phyloP scores from a whole-genome alignment of 2,888 invertebrate genomes.

The Ligdia adustata region DNA sequence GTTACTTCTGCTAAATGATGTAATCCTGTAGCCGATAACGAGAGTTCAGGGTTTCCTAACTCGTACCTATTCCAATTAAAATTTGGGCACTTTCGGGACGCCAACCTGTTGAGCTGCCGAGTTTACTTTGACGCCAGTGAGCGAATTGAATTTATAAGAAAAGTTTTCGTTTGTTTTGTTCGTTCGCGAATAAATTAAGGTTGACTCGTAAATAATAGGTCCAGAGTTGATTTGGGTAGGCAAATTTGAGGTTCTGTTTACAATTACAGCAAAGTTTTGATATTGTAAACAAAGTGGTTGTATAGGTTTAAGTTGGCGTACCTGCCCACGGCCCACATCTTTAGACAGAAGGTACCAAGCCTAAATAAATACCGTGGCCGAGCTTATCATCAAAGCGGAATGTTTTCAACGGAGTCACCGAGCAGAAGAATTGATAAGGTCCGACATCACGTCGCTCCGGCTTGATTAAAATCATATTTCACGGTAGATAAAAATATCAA shows the following conservation, averaged over 20 bases:
- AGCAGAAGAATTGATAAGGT: slow-evolving; percentile 38
- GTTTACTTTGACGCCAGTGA: slow-evolving; percentile 34
- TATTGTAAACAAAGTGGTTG: slow-evolving; percentile 6
- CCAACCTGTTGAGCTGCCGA: slow-evolving; percentile 57
- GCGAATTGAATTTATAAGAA: slow-evolving; percentile 40
- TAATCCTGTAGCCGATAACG: background rate
- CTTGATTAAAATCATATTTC: slow-evolving; percentile 31
- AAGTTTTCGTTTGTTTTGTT: slow-evolving; percentile 33
- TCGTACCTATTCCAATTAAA: slow-evolving; percentile 33
- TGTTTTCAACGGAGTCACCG: slow-evolving; percentile 30
- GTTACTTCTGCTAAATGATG: background rate
- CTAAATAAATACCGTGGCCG: slow-evolving; percentile 30
- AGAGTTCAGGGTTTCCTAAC: background rate
- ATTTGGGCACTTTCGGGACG: slow-evolving; percentile 45
- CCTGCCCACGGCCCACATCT: slow-evolving; percentile 9
- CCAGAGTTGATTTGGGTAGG: background rate
- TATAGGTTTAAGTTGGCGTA: slow-evolving; percentile 2
- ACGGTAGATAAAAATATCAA: slow-evolving; percentile 29
- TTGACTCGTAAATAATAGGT: slow-evolving; percentile 4
- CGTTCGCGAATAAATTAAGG: slow-evolving; percentile 2
- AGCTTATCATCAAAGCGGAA: slow-evolving; percentile 31
- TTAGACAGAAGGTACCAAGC: slow-evolving; percentile 21
- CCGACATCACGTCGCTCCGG: slow-evolving; percentile 21
- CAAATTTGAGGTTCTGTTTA: slow-evolving; percentile 21
- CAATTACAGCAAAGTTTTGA: slow-evolving; percentile 27